Evolutionary conservation across 1,140 invertebrate species (phyloP).

Genomic region (Orchesella cincta): DNA sequence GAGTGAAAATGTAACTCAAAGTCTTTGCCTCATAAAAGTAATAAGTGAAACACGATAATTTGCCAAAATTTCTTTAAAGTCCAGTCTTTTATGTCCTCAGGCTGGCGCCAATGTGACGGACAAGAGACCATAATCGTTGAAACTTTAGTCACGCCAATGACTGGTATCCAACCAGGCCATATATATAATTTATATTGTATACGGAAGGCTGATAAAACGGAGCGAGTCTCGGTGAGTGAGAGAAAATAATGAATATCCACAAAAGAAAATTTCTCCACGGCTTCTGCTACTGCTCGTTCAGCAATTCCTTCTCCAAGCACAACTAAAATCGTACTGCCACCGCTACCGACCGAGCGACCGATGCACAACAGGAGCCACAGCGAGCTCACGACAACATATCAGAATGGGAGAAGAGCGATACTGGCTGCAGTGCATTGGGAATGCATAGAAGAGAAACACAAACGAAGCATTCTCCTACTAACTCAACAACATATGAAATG

Average conservation of each 20-base stretch:
- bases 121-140: slow-evolving; percentile 39
- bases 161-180: slow-evolving; percentile 6
- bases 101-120: slow-evolving; percentile 45
- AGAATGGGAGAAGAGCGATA: slow-evolving; percentile 4
- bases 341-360: neutral
- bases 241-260: neutral
- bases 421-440: neutral
- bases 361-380: slow-evolving; percentile 2
- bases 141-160: slow-evolving; percentile 42
- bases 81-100: slow-evolving; percentile 28
- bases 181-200: neutral
- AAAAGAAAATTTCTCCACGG: slow-evolving; percentile 6
- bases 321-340: slow-evolving; percentile 27
- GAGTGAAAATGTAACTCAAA: too few relatives aligned
- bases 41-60: slow-evolving; percentile 17
- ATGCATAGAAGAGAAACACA: too few relatives aligned
- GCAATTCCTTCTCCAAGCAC: slow-evolving; percentile 25
- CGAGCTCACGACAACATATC: neutral
- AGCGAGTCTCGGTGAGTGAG: neutral
- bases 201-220: neutral
- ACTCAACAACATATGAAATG: too few relatives aligned
- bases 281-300: neutral
- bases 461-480: too few relatives aligned
- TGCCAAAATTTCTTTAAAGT: slow-evolving; percentile 15
- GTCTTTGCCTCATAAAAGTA: neutral